Evolutionary conservation across 37 sponge, comb jelly and placozoan species (phyloP).

Genomic region (Tethya wilhelma): DNA sequence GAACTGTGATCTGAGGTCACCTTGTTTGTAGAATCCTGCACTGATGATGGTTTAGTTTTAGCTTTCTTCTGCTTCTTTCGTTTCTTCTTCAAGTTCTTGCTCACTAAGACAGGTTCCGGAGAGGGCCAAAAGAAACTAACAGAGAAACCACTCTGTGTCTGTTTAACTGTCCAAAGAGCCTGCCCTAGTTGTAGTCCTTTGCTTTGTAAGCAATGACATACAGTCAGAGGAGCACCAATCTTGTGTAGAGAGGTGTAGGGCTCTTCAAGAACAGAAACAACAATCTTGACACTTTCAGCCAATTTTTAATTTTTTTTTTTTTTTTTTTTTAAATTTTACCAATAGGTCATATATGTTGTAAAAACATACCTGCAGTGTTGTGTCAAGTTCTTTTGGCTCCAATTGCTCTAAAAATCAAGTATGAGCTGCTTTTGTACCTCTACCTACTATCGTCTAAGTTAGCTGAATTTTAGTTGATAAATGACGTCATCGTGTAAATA

Average conservation of each 20-base stretch:
- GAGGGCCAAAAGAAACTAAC: slow-evolving; percentile 4
- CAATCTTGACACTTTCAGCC: slow-evolving; percentile 4
- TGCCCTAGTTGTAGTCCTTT: neutral
- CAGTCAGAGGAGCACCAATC: neutral
- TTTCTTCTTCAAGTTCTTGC: neutral
- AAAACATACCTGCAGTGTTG: no score
- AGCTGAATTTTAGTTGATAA: no score
- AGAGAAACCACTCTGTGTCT: slow-evolving; percentile 1
- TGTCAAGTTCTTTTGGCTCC: no score
- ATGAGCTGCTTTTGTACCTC: no score
- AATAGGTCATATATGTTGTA: no score
- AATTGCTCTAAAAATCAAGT: no score
- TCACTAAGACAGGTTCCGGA: neutral
- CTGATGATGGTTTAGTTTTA: neutral
- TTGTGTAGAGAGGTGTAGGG: slow-evolving; percentile 1
- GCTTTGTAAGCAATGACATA: neutral
- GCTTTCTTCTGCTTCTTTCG: slow-evolving; percentile 1
- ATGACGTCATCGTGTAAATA: no score
- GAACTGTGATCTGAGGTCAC: neutral
- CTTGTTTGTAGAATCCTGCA: neutral
- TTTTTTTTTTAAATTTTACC: neutral
- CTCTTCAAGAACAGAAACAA: neutral
- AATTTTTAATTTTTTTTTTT: no score
- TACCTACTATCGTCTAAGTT: no score
- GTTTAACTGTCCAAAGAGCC: neutral